phyloP scores from a whole-genome alignment of 2,888 invertebrate species.

The Polylopha cassiicola region DNA sequence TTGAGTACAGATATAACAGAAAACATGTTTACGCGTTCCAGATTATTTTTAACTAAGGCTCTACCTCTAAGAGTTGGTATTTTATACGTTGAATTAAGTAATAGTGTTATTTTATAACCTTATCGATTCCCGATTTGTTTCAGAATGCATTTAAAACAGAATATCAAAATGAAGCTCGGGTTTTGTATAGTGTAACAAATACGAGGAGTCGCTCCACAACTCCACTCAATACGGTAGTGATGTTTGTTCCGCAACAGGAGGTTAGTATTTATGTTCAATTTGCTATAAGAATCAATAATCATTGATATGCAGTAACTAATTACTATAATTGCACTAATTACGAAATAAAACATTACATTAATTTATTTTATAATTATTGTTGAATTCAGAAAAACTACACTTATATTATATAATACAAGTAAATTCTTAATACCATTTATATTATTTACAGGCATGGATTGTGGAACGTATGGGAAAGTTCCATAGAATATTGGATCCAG shows the following conservation, averaged over 20 bases:
- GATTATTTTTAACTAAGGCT: conserved; percentile 52
- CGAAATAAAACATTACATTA: background rate
- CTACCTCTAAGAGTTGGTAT: conserved; percentile 52
- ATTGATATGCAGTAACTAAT: too few species aligned
- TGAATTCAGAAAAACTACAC: conserved; percentile 3
- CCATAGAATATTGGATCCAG: conserved; percentile 94
- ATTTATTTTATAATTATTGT: background rate
- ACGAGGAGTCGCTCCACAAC: conserved; percentile 76
- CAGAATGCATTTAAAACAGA: conserved; percentile 61
- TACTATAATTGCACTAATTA: too few species aligned
- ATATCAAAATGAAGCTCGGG: conserved; percentile 58
- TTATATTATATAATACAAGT: conserved; percentile 5
- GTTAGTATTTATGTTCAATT: conserved; percentile 58
- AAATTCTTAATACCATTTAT: background rate
- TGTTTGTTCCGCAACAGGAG: conserved; percentile 99
- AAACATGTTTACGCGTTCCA: conserved; percentile 69
- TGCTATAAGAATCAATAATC: conserved; percentile 10
- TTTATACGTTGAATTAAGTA: conserved; percentile 5
- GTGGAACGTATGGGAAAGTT: conserved; percentile 99
- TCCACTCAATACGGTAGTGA: conserved; percentile 93
- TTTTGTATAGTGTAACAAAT: conserved; percentile 53
- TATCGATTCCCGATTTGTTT: conserved; percentile 36
- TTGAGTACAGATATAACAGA: conserved; percentile 16
- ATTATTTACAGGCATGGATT: conserved; percentile 88
- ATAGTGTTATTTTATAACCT: conserved; percentile 12